Evolutionary conservation across 2,797 vertebrate genomes (phyloP).

Genomic region (Glyptemys insculpta): DNA sequence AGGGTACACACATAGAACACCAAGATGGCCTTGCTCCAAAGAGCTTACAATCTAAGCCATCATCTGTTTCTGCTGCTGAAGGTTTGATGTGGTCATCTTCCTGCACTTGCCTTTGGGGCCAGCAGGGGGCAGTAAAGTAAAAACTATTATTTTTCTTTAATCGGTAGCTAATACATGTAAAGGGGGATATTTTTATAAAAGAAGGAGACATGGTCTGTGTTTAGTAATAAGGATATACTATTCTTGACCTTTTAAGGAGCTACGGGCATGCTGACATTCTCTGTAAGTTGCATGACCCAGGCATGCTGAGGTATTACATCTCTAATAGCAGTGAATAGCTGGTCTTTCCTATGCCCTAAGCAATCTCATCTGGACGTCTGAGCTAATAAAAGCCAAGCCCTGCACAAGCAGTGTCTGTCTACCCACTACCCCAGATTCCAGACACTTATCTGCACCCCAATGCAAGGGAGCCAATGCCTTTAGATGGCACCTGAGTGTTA

Average conservation of each 20-base stretch:
- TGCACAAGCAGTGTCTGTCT: accelerated
- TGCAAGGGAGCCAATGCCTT: not conserved
- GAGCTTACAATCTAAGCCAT: not conserved
- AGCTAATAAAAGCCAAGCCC: not conserved
- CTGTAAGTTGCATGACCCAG: not conserved
- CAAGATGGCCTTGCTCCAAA: not conserved
- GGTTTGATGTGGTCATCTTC: not conserved
- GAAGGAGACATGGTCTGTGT: not conserved
- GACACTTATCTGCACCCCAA: accelerated
- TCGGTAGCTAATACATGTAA: not conserved
- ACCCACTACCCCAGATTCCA: accelerated
- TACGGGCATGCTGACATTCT: not conserved
- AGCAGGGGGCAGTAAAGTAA: not conserved
- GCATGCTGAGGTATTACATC: not conserved
- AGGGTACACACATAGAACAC: not conserved
- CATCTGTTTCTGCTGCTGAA: not conserved
- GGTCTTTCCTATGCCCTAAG: not conserved
- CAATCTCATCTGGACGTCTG: not conserved
- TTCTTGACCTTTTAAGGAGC: not conserved
- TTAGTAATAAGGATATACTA: not conserved
- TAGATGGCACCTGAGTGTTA: constrained; percentile 40
- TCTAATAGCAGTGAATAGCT: not conserved
- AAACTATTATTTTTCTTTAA: not conserved
- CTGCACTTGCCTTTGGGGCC: not conserved
- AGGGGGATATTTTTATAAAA: not conserved